phyloP scores from a whole-genome alignment of 2,797 vertebrate genomes.

The Pogoniulus pusillus region DNA sequence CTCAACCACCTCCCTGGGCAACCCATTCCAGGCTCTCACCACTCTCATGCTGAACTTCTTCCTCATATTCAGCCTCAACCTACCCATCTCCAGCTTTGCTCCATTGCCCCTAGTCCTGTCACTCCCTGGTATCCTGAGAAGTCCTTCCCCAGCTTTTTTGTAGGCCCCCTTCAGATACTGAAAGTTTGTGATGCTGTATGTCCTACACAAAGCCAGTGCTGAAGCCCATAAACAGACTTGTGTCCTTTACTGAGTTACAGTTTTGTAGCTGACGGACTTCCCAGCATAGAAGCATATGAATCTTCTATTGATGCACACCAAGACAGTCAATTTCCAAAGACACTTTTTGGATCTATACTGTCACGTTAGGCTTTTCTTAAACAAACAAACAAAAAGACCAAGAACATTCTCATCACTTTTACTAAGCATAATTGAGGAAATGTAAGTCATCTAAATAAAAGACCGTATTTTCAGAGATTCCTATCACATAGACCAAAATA shows the following conservation, averaged over 20 bases:
- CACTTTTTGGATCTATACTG: neutral
- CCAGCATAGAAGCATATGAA: neutral
- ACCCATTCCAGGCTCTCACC: too few species aligned
- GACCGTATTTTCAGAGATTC: neutral
- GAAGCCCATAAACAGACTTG: neutral
- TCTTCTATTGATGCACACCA: neutral
- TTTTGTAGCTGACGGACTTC: neutral
- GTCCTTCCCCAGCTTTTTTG: too few species aligned
- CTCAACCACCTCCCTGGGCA: too few species aligned
- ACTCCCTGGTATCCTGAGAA: too few species aligned
- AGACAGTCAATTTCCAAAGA: neutral
- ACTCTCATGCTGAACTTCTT: too few species aligned
- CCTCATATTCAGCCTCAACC: too few species aligned
- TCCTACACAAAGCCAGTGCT: neutral
- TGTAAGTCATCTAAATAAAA: neutral
- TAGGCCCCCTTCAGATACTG: too few species aligned
- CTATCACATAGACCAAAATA: neutral
- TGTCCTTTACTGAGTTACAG: neutral
- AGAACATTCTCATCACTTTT: neutral
- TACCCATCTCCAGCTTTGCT: too few species aligned
- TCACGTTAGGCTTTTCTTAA: neutral
- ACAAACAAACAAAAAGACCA: neutral
- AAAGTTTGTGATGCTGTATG: neutral
- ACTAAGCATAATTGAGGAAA: neutral
- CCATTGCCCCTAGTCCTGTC: too few species aligned